Percentiles rank a stretch among this genome's conserved stretches.
Conservation (phyloP, 2,888 invertebrate species). For the Mylabris sibirica region DNA sequence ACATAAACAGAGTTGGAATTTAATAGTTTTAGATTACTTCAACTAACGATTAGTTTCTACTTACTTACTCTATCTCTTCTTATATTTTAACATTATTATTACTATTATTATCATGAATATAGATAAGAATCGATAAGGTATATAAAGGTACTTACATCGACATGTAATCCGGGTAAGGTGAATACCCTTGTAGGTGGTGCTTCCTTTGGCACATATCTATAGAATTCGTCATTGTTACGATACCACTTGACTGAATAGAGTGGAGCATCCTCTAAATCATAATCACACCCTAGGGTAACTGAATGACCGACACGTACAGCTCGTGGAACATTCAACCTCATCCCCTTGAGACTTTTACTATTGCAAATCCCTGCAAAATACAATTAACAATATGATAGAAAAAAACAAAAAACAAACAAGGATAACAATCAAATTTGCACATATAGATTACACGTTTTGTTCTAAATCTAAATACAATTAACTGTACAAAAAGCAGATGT, state of each 20-base stretch:
- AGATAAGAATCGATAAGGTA: too few relatives aligned
- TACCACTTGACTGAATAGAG: constrained; percentile 83
- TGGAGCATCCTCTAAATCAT: constrained; percentile 63
- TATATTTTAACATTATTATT: neutral
- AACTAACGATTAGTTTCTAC: too few relatives aligned
- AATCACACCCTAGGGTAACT: constrained; percentile 59
- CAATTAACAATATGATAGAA: neutral
- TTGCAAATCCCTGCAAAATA: constrained; percentile 55
- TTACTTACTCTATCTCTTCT: neutral
- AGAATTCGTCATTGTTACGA: constrained; percentile 76
- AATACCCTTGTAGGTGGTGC: constrained; percentile 75
- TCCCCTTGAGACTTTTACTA: constrained; percentile 54
- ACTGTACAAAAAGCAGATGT: neutral
- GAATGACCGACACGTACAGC: constrained; percentile 60
- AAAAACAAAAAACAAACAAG: neutral
- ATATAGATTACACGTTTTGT: neutral
- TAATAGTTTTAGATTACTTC: neutral
- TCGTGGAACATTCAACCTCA: constrained; percentile 57
- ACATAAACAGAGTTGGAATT: neutral
- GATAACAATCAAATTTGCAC: neutral
- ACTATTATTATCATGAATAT: too few relatives aligned
- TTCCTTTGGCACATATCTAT: constrained; percentile 76
- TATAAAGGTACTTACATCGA: constrained; percentile 73
- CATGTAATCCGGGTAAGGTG: constrained; percentile 71
- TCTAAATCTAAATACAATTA: neutral